These are phyloP conservation scores for Calliopum simillimum DNA, from an alignment of 2,888 invertebrate species.

Conservation along the genomic window DNA sequence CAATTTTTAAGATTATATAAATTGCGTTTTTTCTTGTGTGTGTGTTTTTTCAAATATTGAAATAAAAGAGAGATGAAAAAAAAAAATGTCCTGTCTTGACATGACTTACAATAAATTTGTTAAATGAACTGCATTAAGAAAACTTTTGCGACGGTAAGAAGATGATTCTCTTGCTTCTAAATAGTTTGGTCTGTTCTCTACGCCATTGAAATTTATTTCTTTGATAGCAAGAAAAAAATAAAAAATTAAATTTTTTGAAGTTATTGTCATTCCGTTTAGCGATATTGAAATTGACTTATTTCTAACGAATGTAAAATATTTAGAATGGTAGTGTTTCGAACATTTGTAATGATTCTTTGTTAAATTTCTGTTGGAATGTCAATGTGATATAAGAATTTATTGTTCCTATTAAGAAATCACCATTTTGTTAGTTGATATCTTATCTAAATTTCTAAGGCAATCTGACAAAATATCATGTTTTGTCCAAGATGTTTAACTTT, in stretches of 20 bases:
- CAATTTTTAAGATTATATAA: conserved; percentile 9
- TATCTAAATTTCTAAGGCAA: too few species aligned
- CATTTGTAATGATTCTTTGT: too few species aligned
- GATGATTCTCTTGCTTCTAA: not conserved
- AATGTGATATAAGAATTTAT: too few species aligned
- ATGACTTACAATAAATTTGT: conserved; percentile 17
- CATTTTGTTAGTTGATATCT: too few species aligned
- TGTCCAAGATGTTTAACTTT: too few species aligned
- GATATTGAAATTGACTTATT: not conserved
- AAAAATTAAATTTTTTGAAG: not conserved
- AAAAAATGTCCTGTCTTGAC: conserved; percentile 1
- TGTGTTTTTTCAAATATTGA: not conserved
- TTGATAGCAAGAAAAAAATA: not conserved
- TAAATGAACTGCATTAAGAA: conserved; percentile 14
- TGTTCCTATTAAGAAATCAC: too few species aligned
- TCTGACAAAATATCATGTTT: too few species aligned
- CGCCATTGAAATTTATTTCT: not conserved
- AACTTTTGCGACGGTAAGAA: conserved; percentile 6
- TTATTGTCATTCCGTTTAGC: not conserved
- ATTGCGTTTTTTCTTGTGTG: conserved; percentile 2
- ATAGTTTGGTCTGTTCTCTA: not conserved
- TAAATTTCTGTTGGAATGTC: too few species aligned
- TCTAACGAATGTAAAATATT: not conserved
- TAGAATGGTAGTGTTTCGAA: too few species aligned
- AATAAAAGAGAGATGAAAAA: not conserved